phyloP scores from a whole-genome alignment of 2,888 invertebrate species.

The Lottia gigantea region DNA sequence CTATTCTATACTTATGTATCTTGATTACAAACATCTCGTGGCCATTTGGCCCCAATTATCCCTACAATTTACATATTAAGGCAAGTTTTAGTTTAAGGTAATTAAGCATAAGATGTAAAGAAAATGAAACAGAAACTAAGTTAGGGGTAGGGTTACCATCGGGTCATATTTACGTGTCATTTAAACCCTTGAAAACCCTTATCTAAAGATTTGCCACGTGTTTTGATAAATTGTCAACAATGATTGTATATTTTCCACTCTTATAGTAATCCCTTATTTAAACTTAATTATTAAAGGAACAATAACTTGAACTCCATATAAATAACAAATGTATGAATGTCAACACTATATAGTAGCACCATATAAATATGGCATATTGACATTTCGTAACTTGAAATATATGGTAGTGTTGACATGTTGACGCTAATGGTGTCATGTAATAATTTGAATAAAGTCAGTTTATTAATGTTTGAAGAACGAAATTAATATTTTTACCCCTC shows the following conservation, averaged over 20 bases:
- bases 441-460: no score
- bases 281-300: neutral
- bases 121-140: constrained; percentile 5
- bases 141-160: constrained; percentile 1
- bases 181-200: neutral
- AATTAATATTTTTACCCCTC: no score
- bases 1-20: constrained; percentile 5
- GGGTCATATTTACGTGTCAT: constrained; percentile 5
- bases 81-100: neutral
- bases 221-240: neutral
- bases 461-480: no score
- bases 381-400: no score
- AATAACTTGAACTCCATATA: neutral
- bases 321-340: no score
- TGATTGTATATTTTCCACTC: neutral
- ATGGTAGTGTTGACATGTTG: no score
- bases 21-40: constrained; percentile 6
- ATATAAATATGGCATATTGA: no score
- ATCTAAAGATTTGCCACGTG: neutral
- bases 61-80: neutral
- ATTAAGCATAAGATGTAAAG: constrained; percentile 4
- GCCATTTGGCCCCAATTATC: constrained; percentile 6
- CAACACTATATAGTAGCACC: no score
- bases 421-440: no score
- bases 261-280: neutral